Conservation (phyloP, 2,797 vertebrate species). For the Lateolabrax maculatus region DNA sequence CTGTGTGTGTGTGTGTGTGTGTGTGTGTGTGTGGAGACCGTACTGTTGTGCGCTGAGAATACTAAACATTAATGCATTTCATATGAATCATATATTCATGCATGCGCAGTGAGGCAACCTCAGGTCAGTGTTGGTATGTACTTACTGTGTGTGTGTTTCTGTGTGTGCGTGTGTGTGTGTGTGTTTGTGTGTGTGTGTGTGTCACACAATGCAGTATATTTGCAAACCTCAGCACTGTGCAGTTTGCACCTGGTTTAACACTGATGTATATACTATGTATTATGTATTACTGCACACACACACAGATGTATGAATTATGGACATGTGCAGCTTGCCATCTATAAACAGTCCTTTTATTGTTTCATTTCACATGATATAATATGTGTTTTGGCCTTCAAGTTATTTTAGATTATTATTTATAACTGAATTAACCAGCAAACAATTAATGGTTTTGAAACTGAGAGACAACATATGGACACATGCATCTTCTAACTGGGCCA, state of each 20-base stretch:
- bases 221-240: constrained; percentile 45
- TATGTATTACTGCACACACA: constrained; percentile 41
- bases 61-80: constrained; percentile 14
- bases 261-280: constrained; percentile 53
- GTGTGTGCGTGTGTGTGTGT: constrained; percentile 12
- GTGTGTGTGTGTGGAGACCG: background rate
- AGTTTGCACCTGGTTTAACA: constrained; percentile 45
- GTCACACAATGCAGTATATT: background rate
- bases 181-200: constrained; percentile 21
- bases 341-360: constrained; percentile 6
- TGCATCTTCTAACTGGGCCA: constrained; percentile 6
- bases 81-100: constrained; percentile 35
- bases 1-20: constrained; percentile 7
- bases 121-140: constrained; percentile 17
- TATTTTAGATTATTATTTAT: background rate
- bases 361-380: background rate
- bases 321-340: constrained; percentile 1
- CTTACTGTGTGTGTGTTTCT: background rate
- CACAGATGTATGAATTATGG: constrained; percentile 39
- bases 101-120: background rate
- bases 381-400: background rate
- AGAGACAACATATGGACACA: background rate
- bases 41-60: constrained; percentile 13
- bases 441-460: background rate
- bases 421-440: background rate